phyloP scores from a whole-genome alignment of 2,113 vertebrate genomes.

The Promerops cafer region DNA sequence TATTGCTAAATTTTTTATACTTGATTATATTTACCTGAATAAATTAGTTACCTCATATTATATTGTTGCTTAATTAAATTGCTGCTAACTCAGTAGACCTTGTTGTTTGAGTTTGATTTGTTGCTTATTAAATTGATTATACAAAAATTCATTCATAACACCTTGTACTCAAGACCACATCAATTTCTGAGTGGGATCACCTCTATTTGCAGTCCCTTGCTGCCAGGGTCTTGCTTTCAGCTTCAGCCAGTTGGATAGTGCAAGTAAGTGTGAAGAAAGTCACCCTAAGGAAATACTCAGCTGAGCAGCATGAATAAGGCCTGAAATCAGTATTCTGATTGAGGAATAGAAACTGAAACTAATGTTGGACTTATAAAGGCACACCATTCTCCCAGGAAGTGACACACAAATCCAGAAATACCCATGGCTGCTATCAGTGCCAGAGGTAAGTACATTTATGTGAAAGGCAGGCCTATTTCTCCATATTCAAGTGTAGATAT shows the following conservation, averaged over 20 bases:
- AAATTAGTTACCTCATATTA: too few relatives aligned
- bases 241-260: background rate
- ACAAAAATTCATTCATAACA: too few relatives aligned
- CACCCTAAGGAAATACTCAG: background rate
- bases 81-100: too few relatives aligned
- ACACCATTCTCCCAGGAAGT: background rate
- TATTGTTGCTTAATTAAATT: too few relatives aligned
- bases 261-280: background rate
- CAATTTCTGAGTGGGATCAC: background rate
- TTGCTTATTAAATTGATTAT: too few relatives aligned
- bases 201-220: background rate
- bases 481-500: background rate
- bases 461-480: background rate
- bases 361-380: background rate
- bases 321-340: background rate
- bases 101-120: too few relatives aligned
- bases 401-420: background rate
- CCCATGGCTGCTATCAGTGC: background rate
- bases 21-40: too few relatives aligned
- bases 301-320: background rate
- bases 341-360: slow-evolving; percentile 15
- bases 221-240: background rate
- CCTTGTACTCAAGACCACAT: background rate
- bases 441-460: background rate
- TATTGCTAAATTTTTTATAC: too few relatives aligned